A percentile compares a stretch with the other conserved stretches of the same genome.
Evolutionary conservation across 2,888 invertebrate species (phyloP).

Genomic region (Coelopa pilipes): DNA sequence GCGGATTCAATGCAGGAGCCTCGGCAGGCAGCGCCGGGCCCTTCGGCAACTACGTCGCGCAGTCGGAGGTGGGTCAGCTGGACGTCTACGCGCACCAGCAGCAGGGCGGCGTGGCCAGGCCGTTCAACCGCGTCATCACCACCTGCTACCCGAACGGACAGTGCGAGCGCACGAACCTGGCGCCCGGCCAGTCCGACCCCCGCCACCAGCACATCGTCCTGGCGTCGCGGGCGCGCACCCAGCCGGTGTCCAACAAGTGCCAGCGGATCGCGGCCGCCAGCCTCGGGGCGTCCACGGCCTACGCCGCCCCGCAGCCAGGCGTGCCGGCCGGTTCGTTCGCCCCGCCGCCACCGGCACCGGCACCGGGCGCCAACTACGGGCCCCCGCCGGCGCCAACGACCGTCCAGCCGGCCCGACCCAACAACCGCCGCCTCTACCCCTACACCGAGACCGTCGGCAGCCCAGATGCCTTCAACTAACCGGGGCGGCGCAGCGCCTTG

Average conservation of each 20-base stretch:
- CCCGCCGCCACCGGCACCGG: too few relatives aligned
- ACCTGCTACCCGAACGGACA: constrained; percentile 51
- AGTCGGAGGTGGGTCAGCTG: constrained; percentile 51
- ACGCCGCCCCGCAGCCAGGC: background rate
- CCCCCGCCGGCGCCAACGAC: background rate
- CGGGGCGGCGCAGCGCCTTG: background rate
- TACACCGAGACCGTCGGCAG: constrained; percentile 43
- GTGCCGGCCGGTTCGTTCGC: background rate
- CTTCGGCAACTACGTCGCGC: constrained; percentile 37
- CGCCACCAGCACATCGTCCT: constrained; percentile 48
- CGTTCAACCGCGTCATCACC: constrained; percentile 50
- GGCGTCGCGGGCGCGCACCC: constrained; percentile 46
- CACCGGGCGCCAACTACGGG: too few relatives aligned
- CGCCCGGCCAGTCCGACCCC: constrained; percentile 47
- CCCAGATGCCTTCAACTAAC: background rate
- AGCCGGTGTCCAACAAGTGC: constrained; percentile 39
- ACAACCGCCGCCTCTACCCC: constrained; percentile 42
- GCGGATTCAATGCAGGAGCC: background rate
- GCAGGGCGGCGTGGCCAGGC: constrained; percentile 47
- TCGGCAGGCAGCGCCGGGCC: background rate
- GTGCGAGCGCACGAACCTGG: constrained; percentile 48
- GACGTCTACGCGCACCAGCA: constrained; percentile 54
- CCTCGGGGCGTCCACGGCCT: background rate
- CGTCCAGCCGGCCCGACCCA: constrained; percentile 28
- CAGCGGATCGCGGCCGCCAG: constrained; percentile 24